Evolutionary conservation across 2,888 invertebrate species (phyloP), one percentile per base, ranked within the genome.

Genomic region (Biston betularia): DNA sequence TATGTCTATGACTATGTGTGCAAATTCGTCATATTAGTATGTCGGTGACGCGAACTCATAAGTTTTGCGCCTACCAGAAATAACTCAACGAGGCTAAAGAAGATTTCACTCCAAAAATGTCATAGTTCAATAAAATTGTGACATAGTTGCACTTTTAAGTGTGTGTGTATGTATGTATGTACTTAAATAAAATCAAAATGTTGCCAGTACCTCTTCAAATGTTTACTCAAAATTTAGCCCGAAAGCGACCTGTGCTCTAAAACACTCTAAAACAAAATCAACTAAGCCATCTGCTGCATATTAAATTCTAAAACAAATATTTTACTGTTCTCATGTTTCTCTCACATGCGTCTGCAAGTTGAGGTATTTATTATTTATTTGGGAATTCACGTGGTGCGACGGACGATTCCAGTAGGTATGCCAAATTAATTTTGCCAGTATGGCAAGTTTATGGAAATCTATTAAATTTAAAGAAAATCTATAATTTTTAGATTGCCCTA

Each of bases 341-440:
- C 75, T 55, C 62, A 65, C 55, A 65, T 69, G 70, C 38, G 38
- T 71, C 69, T 45, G 67, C 64, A 74, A 80, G 80, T 80, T 87
- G 91, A 89, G 85, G 85, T 89, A 93, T 93, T 92, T 93, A 93
- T 93, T 93, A 93, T 92, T 92, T 93, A 92, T 93, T 92, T 90
- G 92, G 90, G 90, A 92, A 90, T 92, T 87, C 89, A 79, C 82
- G 78, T 69, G 81, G 83, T 83, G 81, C 75, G 79, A 58, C 78
- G 62, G 58, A 14, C 82, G 79, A 63, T 70, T 68, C 71, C 70
- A 74, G 75, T n/a, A n/a, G n/a, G n/a, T 14, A 49, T n/a, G 54
- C 49, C 12, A n/a, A 15, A 24, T 53, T 40, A 15, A 44, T 5
- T 10, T 42, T 3, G 24, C 5, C 54, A 54, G 54, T 42, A 54